These are phyloP conservation scores for Ia io DNA, from an alignment of 2,113 vertebrate species.

Conservation along the genomic window DNA sequence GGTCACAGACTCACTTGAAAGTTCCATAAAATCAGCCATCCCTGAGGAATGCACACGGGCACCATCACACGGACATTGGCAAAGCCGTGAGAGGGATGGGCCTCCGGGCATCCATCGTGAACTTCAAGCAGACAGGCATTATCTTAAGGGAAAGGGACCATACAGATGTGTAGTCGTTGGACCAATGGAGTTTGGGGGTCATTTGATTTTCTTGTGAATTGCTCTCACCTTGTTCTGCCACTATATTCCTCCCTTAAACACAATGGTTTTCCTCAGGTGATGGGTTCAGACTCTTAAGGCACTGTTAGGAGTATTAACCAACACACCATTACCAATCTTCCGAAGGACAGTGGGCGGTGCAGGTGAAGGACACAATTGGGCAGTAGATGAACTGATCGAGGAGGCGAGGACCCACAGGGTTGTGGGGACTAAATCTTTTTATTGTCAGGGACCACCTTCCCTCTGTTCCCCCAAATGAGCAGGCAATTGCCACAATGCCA, in stretches of 20 bases:
- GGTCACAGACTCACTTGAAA: not conserved
- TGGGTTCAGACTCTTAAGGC: not conserved
- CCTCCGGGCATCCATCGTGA: not conserved
- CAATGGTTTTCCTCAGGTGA: not conserved
- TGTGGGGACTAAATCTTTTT: not conserved
- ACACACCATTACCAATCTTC: not conserved
- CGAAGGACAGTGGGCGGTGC: not conserved
- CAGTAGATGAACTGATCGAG: not conserved
- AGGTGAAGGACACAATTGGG: too few species aligned
- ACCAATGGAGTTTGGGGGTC: fast-evolving
- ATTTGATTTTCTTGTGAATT: not conserved
- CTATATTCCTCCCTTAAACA: not conserved
- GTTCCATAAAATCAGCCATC: not conserved
- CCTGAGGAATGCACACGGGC: not conserved
- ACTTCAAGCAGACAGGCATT: not conserved
- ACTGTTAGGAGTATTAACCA: not conserved
- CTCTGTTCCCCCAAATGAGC: not conserved
- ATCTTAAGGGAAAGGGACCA: not conserved
- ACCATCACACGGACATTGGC: not conserved
- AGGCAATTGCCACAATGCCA: not conserved
- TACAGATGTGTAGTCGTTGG: not conserved
- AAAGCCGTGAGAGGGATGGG: not conserved
- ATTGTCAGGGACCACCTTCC: not conserved
- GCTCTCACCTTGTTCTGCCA: not conserved
- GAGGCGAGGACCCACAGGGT: not conserved